Conservation (phyloP, 2,797 vertebrate species). For the Melopsittacus undulatus region DNA sequence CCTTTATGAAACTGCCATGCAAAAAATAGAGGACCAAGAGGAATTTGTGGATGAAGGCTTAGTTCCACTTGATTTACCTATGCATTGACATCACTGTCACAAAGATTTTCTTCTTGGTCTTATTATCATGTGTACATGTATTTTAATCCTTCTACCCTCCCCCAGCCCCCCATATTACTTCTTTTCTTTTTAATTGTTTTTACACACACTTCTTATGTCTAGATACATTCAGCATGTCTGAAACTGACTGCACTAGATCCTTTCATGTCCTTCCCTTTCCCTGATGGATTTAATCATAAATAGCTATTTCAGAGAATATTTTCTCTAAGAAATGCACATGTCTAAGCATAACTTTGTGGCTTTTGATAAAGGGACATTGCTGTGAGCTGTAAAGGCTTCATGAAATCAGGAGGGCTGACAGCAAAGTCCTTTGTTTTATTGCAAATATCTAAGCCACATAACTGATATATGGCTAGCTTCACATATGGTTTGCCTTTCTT, state of each 20-base stretch:
- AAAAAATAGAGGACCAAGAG: constrained; percentile 40
- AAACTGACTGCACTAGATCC: neutral
- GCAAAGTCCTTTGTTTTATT: constrained; percentile 64
- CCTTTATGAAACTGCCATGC: neutral
- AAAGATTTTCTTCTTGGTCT: constrained; percentile 22
- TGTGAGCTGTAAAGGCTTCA: constrained; percentile 52
- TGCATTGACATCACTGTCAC: neutral
- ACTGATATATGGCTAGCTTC: constrained; percentile 66
- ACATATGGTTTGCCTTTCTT: constrained; percentile 68
- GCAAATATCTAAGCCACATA: constrained; percentile 66
- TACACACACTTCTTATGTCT: neutral
- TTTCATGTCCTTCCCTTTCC: constrained; percentile 28
- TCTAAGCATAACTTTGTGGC: constrained; percentile 44
- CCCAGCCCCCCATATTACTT: neutral
- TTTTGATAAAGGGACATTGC: constrained; percentile 59
- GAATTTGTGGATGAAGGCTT: neutral
- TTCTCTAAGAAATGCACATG: constrained; percentile 51
- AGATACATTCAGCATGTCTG: constrained; percentile 22
- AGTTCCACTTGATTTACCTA: constrained; percentile 36
- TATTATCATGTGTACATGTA: neutral
- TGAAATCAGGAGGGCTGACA: constrained; percentile 49
- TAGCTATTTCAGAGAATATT: constrained; percentile 46
- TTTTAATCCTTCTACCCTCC: neutral
- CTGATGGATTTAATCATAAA: constrained; percentile 66
- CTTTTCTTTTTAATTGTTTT: constrained; percentile 44